Base-by-base conservation (phyloP, 2,888 invertebrate species). In the Sycophila texana region DNA sequence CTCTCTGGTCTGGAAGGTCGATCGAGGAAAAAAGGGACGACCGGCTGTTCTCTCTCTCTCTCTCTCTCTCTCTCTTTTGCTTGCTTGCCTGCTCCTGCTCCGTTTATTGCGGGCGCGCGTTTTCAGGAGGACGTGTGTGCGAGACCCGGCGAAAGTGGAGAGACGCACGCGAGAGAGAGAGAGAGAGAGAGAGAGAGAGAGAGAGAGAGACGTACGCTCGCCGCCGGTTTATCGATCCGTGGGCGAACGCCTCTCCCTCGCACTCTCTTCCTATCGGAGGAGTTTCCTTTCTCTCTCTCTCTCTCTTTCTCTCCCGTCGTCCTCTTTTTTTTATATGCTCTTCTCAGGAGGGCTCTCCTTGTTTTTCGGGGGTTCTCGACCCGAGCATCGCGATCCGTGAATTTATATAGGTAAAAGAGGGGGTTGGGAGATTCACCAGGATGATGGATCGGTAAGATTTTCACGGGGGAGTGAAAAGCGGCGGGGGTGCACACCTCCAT, bases 241-340 rank as follows among this genome's bases (percentile, higher is more conserved):
- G 14, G 39, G 90, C 89, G 91, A 90, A 91, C 91, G 90, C 86
- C 90, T 91, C 91, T 30, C 7, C 61, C 60, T 14, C 60, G 20
- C 51, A n/a, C 22, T 67, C 67, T 51, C 68, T 91, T 39, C 39
- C 5, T 4, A 4, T 0, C 39, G 39, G 39, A 39, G 39, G 39
- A 39, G 3, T 30, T 30, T 91, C 91, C 91, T 90, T 86, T 89
- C 90, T 87, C 89, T 87, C 88, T 85, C 84, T 81, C 80, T 81
- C 83, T 76, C 88, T 89, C 88, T 85, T 18, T 53, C 53, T 16
- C 16, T 53, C 53, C 53, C 53, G 53, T n/a, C 53, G 53, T n/a
- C 53, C 16, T n/a, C 53, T 63, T 63, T 63, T 39, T n/a, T 26
- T n/a, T 26, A 13, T 39, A 39, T 20, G 58, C 22, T 57, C 57